Base-by-base conservation (phyloP, 2,113 vertebrate species). In the Hemiprocne comata region DNA sequence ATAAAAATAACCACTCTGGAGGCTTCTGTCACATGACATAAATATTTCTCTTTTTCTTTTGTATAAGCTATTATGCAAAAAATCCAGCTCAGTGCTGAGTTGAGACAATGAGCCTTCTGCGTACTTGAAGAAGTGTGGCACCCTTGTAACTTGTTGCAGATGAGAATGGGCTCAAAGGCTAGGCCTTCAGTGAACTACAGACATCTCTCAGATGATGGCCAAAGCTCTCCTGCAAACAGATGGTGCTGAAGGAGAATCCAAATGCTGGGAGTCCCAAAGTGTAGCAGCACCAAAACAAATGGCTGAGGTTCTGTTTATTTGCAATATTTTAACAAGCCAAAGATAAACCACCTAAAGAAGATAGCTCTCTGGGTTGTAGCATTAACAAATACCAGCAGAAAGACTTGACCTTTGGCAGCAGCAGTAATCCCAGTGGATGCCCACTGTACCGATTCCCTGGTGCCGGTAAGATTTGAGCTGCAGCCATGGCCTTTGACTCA, bases 21-120 rank as follows among this genome's bases (percentile, higher is more conserved):
- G 88, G 75, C 72, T 86, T 62, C 85, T 94, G 79, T 58, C 51
- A 79, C 58, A 83, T 3, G 19, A 38, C 69, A 87, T 61, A 93
- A 65, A 87, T 80, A 87, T 88, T 95, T 94, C 61, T 91, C 77
- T 91, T 95, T 87, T 80, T 46, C 88, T 89, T 89, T 74, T 89
- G 87, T 70, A 85, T 87, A 91, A 93, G 46, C 34, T 79, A 60
- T 91, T 83, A 65, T 10, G 33, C 48, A 89, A 94, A 97, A 95
- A 93, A 75, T 29, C 46, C 61, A 85, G 46, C 84, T 85, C 31
- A 53, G 57, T 26, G 31, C 70, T 23, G 50, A 72, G 42, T 16
- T 74, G 51, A 87, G 81, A 72, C 93, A 89, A 58, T 11, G 58
- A 96, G 34, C 67, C 78, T 95, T 72, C 64, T 85, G 75, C 8